A percentile compares a stretch with the other conserved stretches of the same genome.
These are phyloP conservation scores for Tinamus major DNA, from an alignment of 2,797 vertebrate species.

Conservation along the genomic window DNA sequence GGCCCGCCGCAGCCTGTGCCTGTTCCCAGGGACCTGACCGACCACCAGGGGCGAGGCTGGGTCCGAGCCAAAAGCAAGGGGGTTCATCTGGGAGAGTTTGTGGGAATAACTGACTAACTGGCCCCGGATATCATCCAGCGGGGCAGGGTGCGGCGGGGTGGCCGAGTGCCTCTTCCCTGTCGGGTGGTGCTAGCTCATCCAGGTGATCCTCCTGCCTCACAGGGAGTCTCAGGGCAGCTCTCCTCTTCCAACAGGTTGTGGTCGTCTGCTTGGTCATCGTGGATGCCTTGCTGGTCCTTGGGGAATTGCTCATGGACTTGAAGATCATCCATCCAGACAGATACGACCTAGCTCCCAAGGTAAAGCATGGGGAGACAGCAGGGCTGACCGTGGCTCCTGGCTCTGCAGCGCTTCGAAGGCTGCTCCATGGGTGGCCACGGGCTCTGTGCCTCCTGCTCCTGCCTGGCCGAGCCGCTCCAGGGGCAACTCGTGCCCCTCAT, in stretches of 20 bases:
- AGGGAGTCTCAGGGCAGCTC: not conserved
- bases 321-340: conserved; percentile 84
- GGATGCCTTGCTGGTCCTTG: conserved; percentile 92
- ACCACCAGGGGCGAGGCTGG: accelerated
- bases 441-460: not conserved
- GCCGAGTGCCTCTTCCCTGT: no score
- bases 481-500: accelerated
- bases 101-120: not conserved
- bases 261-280: conserved; percentile 91
- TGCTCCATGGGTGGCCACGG: not conserved
- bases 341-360: conserved; percentile 82
- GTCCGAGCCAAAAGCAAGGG: not conserved
- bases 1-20: not conserved
- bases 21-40: accelerated
- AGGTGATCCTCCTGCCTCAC: accelerated
- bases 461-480: not conserved
- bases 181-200: not conserved
- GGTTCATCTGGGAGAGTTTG: accelerated
- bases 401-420: not conserved
- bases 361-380: conserved; percentile 45
- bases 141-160: not conserved
- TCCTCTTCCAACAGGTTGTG: conserved; percentile 79
- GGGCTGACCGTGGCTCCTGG: not conserved
- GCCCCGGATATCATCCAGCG: no score
- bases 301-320: conserved; percentile 92